Base-by-base conservation (phyloP, 2,888 invertebrate species). In the Amphiduros pacificus region DNA sequence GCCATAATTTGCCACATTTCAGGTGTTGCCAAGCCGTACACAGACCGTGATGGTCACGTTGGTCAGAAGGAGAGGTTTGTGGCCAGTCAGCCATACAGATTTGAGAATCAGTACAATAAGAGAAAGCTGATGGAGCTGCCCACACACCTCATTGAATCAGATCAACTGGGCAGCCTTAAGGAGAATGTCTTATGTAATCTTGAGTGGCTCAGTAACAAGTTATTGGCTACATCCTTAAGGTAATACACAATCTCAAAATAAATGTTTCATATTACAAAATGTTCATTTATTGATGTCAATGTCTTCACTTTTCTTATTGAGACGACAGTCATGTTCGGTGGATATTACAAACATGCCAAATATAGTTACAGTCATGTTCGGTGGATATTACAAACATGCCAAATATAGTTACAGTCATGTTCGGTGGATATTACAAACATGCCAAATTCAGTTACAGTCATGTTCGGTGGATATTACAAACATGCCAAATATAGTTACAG, bases 41-140 rank as follows among this genome's bases (percentile, higher is more conserved):
- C 63, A 14, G 70, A 71, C 55, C 62, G 60, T 20, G 66, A 66
- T 5, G 74, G 75, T 0, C 61, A 61, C 5, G 48, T 55, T 3
- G 60, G 61, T 1, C 56, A 63, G 36, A 73, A 71, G 1, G 73
- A 75, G 40, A 58, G 77, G 2, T 64, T 69, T 27, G 71, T 75
- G 6, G 63, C 72, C 6, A 56, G 61, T 5, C 77, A 77, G 55
- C 77, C 75, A 5, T 55, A 74, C 20, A 65, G 58, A 48, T 73
- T 72, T 55, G 71, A 67, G 2, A 48, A 56, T n/a, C 62, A 65
- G 2, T 75, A 67, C 64, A 77, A 77, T 53, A 40, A 70, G 1
- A 64, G 77, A 17, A 72, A 73, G 22, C 65, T 77, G 11, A 76
- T 71, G 65, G 74, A 76, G 50, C 67, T 75, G 20, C 74, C 77